Percentiles rank a stretch among this genome's conserved stretches.
phyloP scores from a whole-genome alignment of 2,888 invertebrate genomes.

The Podotricha telesiphe region DNA sequence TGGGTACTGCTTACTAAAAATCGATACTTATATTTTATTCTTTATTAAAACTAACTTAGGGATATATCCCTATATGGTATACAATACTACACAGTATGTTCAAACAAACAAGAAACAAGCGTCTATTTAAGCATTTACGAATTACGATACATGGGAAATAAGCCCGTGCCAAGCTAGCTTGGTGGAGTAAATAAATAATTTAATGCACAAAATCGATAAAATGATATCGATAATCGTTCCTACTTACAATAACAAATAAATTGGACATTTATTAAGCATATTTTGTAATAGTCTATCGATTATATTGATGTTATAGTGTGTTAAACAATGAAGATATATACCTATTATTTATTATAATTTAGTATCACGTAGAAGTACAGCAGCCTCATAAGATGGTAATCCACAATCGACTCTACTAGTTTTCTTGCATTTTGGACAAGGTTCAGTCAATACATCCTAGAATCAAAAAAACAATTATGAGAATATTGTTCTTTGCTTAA shows the following conservation, averaged over 20 bases:
- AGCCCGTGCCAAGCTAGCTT: neutral
- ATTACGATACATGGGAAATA: neutral
- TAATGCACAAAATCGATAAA: neutral
- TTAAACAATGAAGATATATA: neutral
- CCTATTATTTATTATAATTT: conserved; percentile 36
- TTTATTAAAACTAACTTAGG: neutral
- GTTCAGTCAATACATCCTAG: conserved; percentile 67
- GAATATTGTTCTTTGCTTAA: neutral
- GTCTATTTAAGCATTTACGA: no score
- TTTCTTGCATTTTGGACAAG: conserved; percentile 56
- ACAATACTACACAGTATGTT: neutral
- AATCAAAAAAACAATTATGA: conserved; percentile 20
- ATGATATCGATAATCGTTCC: neutral
- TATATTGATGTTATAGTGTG: neutral
- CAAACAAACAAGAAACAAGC: neutral
- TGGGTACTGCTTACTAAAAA: neutral
- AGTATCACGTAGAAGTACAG: conserved; percentile 62
- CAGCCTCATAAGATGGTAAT: conserved; percentile 86
- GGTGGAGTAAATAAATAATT: neutral
- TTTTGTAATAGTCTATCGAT: neutral
- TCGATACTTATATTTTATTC: neutral
- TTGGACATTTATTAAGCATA: neutral
- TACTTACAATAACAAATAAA: neutral
- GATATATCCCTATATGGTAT: neutral
- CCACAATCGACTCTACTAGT: conserved; percentile 61